phyloP scores from a whole-genome alignment of 2,113 vertebrate genomes.

The Vulpes lagopus region DNA sequence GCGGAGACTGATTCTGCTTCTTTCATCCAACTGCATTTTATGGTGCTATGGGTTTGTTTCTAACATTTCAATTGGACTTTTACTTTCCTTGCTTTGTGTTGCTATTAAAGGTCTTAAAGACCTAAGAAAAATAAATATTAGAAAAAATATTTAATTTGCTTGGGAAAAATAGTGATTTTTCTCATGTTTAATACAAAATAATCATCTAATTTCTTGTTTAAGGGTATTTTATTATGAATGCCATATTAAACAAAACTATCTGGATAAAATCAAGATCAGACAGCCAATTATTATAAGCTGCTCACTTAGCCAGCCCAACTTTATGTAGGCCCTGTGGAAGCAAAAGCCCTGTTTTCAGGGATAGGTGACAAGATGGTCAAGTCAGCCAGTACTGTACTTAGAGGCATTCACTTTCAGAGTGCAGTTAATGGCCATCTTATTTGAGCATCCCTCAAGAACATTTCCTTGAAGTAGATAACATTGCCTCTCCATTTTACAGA shows the following conservation, averaged over 20 bases:
- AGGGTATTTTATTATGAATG: not conserved
- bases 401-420: not conserved
- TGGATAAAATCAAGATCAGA: constrained; percentile 48
- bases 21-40: constrained; percentile 49
- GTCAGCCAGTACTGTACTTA: not conserved
- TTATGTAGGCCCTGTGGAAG: not conserved
- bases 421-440: not conserved
- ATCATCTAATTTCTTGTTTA: constrained; percentile 44
- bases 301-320: not conserved
- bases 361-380: not conserved
- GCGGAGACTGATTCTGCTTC: not conserved
- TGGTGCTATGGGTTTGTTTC: constrained; percentile 44
- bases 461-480: not conserved
- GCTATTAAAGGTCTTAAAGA: constrained; percentile 58
- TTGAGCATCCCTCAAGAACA: not conserved
- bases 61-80: constrained; percentile 50
- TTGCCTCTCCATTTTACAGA: not conserved
- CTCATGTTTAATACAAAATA: constrained; percentile 41
- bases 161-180: constrained; percentile 34
- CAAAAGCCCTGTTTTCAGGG: constrained; percentile 7
- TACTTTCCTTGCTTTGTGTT: constrained; percentile 5
- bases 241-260: not conserved
- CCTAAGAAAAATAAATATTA: constrained; percentile 19
- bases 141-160: constrained; percentile 26
- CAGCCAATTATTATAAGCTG: not conserved